Percentiles rank a stretch among this genome's conserved stretches.
These are phyloP conservation scores for Thamnophis elegans DNA, from an alignment of 2,797 vertebrate genomes.

Conservation along the genomic window DNA sequence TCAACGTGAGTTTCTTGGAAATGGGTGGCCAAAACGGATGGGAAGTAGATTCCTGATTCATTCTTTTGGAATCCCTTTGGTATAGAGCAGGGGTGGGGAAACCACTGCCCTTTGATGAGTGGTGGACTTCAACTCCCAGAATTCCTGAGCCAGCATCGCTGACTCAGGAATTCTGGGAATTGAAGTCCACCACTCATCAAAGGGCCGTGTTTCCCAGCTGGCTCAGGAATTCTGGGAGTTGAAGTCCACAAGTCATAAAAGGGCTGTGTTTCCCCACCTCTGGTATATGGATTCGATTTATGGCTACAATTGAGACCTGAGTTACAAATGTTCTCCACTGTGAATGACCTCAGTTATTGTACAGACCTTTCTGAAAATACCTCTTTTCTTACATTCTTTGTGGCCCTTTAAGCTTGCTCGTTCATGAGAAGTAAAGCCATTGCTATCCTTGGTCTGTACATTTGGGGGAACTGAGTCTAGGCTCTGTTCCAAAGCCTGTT, in stretches of 20 bases:
- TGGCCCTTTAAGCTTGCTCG: background rate
- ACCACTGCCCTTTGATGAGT: too few relatives aligned
- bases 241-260: background rate
- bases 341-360: background rate
- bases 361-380: background rate
- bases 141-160: too few relatives aligned
- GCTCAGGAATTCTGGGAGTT: background rate
- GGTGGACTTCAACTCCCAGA: too few relatives aligned
- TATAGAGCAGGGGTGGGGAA: background rate
- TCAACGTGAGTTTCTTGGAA: slow-evolving; percentile 81
- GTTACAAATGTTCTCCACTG: background rate
- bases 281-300: background rate
- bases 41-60: background rate
- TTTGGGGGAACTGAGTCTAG: background rate
- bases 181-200: too few relatives aligned
- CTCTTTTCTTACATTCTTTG: background rate
- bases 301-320: background rate
- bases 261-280: too few relatives aligned
- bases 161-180: too few relatives aligned
- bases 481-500: background rate
- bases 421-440: too few relatives aligned
- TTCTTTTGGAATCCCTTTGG: background rate
- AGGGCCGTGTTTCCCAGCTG: too few relatives aligned
- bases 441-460: background rate
- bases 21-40: background rate